Conservation (phyloP, 2,888 invertebrate genomes). For the Cerceris rybyensis region DNA sequence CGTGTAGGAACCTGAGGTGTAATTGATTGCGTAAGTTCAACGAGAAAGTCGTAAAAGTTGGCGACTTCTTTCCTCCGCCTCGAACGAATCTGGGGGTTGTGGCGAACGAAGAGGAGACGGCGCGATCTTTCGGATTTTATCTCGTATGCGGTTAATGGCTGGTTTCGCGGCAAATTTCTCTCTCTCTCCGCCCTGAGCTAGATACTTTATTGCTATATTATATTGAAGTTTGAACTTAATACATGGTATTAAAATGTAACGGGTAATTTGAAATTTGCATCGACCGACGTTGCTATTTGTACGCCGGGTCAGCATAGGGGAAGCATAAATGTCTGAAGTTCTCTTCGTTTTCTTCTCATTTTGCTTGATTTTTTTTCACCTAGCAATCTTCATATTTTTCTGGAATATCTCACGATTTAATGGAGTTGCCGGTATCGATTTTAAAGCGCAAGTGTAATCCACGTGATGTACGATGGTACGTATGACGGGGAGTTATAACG, state of each 20-base stretch:
- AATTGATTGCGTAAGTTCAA: neutral
- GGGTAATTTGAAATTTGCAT: conserved; percentile 48
- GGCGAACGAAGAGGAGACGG: neutral
- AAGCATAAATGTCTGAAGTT: neutral
- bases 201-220: conserved; percentile 45
- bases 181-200: conserved; percentile 40
- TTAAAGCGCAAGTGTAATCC: too few species aligned
- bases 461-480: too few species aligned
- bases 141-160: conserved; percentile 44
- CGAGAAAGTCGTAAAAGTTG: neutral
- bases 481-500: too few species aligned
- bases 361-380: neutral
- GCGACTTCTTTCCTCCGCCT: neutral
- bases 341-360: neutral
- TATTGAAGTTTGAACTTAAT: conserved; percentile 40
- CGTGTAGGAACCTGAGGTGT: neutral
- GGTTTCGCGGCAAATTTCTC: conserved; percentile 49
- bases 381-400: neutral
- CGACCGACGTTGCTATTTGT: conserved; percentile 38
- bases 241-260: conserved; percentile 27
- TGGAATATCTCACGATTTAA: too few species aligned
- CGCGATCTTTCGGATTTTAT: conserved; percentile 39
- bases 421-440: too few species aligned
- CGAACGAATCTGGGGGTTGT: neutral
- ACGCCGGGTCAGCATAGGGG: conserved; percentile 25